phyloP scores from a whole-genome alignment of 2,113 vertebrate genomes.

The Copsychus sechellarum region DNA sequence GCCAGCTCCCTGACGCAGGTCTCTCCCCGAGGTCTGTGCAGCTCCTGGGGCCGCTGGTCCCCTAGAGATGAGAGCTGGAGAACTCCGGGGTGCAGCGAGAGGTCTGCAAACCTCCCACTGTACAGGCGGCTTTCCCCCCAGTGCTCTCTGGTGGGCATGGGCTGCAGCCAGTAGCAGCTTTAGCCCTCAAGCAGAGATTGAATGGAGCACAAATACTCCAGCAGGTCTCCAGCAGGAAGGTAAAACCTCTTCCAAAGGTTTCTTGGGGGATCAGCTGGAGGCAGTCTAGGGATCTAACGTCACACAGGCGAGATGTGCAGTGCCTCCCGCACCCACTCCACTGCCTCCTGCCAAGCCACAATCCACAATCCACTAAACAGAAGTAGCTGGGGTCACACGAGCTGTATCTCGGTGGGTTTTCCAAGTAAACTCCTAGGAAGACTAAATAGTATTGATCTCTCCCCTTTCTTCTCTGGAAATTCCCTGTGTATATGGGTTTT shows the following conservation, averaged over 20 bases:
- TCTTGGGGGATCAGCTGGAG: background rate
- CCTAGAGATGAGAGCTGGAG: background rate
- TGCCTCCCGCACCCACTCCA: background rate
- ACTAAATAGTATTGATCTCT: background rate
- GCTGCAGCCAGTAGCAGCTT: accelerated
- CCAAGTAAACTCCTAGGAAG: background rate
- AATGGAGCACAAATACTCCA: background rate
- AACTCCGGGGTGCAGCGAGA: accelerated
- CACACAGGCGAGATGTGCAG: accelerated
- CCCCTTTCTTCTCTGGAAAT: background rate
- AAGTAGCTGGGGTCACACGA: background rate
- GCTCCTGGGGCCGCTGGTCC: background rate
- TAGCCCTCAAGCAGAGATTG: background rate
- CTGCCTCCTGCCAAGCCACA: background rate
- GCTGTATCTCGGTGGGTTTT: background rate
- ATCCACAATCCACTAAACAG: background rate
- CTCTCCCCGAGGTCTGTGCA: background rate
- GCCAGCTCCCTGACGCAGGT: constrained; percentile 1
- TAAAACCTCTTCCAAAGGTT: background rate
- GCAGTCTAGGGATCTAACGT: background rate
- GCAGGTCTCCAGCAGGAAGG: background rate
- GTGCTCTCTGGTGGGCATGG: accelerated
- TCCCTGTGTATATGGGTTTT: background rate
- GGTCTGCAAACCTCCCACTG: accelerated
- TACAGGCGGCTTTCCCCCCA: accelerated